Conservation (phyloP, 2,113 vertebrate genomes). For the Theristicus caerulescens region DNA sequence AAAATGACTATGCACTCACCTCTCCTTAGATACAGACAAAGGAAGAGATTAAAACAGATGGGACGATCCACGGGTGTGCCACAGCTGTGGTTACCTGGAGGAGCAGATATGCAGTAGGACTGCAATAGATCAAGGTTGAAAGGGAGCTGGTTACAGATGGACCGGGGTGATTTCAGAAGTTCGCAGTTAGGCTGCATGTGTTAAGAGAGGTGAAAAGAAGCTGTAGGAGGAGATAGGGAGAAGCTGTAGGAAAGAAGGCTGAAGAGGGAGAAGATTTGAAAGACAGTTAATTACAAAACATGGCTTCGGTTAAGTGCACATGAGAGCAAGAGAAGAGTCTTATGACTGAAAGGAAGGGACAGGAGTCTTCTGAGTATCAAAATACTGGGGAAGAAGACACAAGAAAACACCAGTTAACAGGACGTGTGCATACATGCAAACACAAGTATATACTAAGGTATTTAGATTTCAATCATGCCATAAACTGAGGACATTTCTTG, state of each 20-base stretch:
- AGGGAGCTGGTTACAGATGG: background rate
- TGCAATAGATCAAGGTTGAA: background rate
- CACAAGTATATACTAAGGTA: background rate
- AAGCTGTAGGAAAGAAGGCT: background rate
- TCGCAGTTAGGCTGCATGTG: fast-evolving
- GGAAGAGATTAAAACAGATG: background rate
- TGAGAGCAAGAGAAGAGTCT: background rate
- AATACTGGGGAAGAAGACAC: background rate
- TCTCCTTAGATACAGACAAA: background rate
- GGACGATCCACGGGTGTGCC: background rate
- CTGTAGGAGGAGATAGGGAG: background rate
- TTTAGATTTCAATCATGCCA: background rate
- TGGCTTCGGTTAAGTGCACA: background rate
- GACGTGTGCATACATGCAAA: background rate
- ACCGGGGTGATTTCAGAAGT: fast-evolving
- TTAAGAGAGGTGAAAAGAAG: background rate
- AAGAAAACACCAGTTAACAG: background rate
- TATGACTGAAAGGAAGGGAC: background rate
- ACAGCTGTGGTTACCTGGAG: background rate
- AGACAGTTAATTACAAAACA: background rate
- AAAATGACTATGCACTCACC: background rate
- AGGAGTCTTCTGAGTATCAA: background rate
- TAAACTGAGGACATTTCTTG: background rate
- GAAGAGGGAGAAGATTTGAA: background rate
- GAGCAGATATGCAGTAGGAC: background rate